Evolutionary conservation across 2,797 vertebrate genomes (phyloP), one percentile per base, ranked within the genome.

Genomic region (Notamacropus eugenii): DNA sequence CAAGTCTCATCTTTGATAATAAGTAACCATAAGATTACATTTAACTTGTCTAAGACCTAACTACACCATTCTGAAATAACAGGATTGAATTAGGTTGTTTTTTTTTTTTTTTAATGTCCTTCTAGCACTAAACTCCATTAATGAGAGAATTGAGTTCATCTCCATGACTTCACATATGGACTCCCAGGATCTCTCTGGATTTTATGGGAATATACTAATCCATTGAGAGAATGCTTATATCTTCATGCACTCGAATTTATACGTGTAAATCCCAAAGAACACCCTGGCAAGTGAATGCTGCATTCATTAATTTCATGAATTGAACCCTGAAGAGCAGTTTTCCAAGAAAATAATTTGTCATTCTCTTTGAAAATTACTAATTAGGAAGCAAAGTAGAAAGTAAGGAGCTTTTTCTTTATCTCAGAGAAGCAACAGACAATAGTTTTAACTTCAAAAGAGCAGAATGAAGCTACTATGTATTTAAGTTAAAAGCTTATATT

Each of bases 291-390:
- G 29, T 55, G 28, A 95, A 67, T 93, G 90, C 10, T 93, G 96
- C 97, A 93, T 87, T 98, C 58, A 82, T 93, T 97, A 97, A 94
- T 96, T 92, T 94, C 16, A 90, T 62, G 91, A 97, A 97, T 90
- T 97, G 91, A 55, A 87, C 92, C 95, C 97, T 97, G 96, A 97
- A 95, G 12, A 90, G n/a, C 29, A 59, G 5, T 34, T 98, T 92
- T 95, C n/a, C 67, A 57, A 52, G 59, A 90, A 93, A 91, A 93
- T 46, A 93, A 91, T 94, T 34, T 87, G 96, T 97, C 96, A 91
- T 97, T 93, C 95, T 93, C 40, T 93, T 92, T 97, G 96, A 94
- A 98, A 95, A 93, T 96, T 94, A 97, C 74, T 97, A 97, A 92
- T 90, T 92, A 97, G 97, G 95, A 97, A 46, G 40, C 82, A 10